Evolutionary conservation across 1,140 invertebrate species (phyloP).

Genomic region (Apocrypta bakeri): DNA sequence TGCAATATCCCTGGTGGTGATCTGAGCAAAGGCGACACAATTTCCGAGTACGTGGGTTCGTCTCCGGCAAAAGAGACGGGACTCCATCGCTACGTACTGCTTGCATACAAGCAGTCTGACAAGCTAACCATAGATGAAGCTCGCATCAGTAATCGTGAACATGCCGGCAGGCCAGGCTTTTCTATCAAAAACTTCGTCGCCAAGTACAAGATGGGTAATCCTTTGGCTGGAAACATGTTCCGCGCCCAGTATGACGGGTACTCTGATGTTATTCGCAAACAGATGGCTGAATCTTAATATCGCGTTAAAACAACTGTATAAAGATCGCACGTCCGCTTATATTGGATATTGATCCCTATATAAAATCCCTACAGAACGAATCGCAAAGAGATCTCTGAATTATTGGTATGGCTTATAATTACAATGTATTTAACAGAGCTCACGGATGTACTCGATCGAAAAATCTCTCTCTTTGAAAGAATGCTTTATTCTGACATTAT

Average conservation of each 20-base stretch:
- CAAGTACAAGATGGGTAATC: conserved; percentile 67
- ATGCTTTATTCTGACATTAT: too few relatives aligned
- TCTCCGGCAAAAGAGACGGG: conserved; percentile 68
- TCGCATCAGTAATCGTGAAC: conserved; percentile 20
- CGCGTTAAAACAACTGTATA: too few relatives aligned
- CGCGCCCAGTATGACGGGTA: conserved; percentile 68
- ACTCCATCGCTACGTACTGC: conserved; percentile 80
- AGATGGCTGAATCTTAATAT: conserved; percentile 17
- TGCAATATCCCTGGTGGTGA: conserved; percentile 76
- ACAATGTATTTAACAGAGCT: too few relatives aligned
- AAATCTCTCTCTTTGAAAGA: too few relatives aligned
- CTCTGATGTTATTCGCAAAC: conserved; percentile 74
- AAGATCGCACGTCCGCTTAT: too few relatives aligned
- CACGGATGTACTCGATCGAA: too few relatives aligned
- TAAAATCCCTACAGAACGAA: too few relatives aligned
- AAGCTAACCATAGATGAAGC: conserved; percentile 73
- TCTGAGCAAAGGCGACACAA: conserved; percentile 73
- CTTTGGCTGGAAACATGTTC: conserved; percentile 67
- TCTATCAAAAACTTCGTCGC: conserved; percentile 64
- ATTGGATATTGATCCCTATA: too few relatives aligned
- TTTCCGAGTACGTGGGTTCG: conserved; percentile 77
- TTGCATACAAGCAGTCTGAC: conserved; percentile 78
- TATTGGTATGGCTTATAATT: too few relatives aligned
- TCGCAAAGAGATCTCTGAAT: too few relatives aligned
- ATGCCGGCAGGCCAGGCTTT: conserved; percentile 57